Percentiles rank a stretch among this genome's conserved stretches.
These are phyloP conservation scores for Babyrousa celebensis DNA, from an alignment of 2,797 vertebrate species.

Conservation along the genomic window DNA sequence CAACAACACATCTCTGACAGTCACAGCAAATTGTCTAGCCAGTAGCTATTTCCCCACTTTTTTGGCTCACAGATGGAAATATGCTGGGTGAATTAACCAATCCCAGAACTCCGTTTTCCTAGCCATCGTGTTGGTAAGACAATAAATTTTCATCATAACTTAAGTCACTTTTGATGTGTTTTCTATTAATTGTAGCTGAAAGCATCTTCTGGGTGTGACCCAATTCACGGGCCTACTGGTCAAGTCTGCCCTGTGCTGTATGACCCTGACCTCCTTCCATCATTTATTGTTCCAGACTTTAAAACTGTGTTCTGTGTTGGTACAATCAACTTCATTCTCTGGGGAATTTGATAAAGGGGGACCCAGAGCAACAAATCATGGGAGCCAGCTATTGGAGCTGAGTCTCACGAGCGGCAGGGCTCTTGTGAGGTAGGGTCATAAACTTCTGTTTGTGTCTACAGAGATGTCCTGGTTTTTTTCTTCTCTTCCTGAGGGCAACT, in stretches of 20 bases:
- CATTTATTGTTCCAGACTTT: conserved; percentile 38
- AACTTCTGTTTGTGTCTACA: background rate
- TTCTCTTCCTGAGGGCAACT: conserved; percentile 2
- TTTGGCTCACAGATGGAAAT: conserved; percentile 41
- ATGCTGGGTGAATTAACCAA: background rate
- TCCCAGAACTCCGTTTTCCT: background rate
- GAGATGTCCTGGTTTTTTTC: background rate
- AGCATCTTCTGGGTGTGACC: conserved; percentile 16
- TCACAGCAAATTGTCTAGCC: background rate
- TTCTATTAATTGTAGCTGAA: conserved; percentile 46
- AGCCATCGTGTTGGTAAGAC: conserved; percentile 12
- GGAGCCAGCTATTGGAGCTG: conserved; percentile 6
- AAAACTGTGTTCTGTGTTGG: conserved; percentile 49
- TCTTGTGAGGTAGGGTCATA: background rate
- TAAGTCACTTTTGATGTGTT: conserved; percentile 35
- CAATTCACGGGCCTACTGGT: background rate
- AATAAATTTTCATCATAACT: conserved; percentile 39
- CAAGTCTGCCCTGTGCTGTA: background rate
- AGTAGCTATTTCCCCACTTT: background rate
- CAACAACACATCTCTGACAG: background rate
- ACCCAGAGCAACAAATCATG: background rate
- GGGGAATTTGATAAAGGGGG: conserved; percentile 21
- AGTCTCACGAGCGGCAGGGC: background rate
- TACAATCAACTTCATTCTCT: conserved; percentile 53
- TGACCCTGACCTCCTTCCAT: background rate